These are phyloP conservation scores for Cephus sareptanus DNA, from an alignment of 2,888 invertebrate species.

Conservation along the genomic window DNA sequence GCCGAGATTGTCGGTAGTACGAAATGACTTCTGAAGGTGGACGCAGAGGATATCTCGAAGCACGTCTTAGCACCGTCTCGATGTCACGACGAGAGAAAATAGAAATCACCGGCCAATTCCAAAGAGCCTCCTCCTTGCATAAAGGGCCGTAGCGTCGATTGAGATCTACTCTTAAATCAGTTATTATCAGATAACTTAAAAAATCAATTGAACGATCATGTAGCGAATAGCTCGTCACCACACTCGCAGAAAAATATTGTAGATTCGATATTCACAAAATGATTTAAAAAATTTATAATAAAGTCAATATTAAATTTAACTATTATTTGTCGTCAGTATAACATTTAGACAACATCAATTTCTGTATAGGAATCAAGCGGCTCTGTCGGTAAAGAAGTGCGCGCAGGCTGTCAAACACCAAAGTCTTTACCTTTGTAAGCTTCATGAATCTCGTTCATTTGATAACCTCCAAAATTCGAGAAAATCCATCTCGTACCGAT, in stretches of 20 bases:
- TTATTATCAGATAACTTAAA: background rate
- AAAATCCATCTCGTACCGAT: slow-evolving; percentile 87
- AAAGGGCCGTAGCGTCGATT: slow-evolving; percentile 76
- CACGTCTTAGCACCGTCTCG: slow-evolving; percentile 79
- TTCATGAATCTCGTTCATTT: slow-evolving; percentile 80
- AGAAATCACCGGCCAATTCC: slow-evolving; percentile 79
- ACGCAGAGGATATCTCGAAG: slow-evolving; percentile 80
- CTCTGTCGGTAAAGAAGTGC: background rate
- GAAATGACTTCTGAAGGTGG: slow-evolving; percentile 86
- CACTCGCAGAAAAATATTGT: background rate
- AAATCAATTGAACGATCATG: background rate
- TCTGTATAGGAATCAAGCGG: background rate
- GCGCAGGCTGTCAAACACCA: background rate
- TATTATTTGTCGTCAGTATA: background rate
- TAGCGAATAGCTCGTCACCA: background rate
- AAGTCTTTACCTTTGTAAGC: slow-evolving; percentile 77
- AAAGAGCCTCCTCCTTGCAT: slow-evolving; percentile 81
- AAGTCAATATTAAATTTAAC: background rate
- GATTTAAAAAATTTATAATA: too few relatives aligned
- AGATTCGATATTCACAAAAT: background rate
- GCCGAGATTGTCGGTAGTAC: slow-evolving; percentile 77
- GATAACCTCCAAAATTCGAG: slow-evolving; percentile 73
- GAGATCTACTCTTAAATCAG: slow-evolving; percentile 51
- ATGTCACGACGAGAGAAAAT: slow-evolving; percentile 78
- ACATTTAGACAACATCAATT: too few relatives aligned